Evolutionary conservation across 2,888 invertebrate species (phyloP).

Genomic region (Archaeoteleia sp.): DNA sequence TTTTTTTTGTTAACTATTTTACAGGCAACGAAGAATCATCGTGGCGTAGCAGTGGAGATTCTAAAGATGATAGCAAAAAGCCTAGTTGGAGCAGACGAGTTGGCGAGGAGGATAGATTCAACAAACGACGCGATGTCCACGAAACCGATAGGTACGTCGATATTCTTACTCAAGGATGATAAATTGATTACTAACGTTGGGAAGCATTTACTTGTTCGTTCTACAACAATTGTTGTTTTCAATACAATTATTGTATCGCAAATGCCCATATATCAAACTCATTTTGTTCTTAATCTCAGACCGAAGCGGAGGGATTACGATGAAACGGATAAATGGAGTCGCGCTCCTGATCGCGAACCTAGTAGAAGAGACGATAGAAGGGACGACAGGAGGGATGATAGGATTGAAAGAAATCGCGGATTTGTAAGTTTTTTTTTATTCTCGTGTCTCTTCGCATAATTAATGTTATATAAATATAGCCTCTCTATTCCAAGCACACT

Average conservation of each 20-base stretch:
- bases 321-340: not conserved
- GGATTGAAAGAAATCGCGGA: constrained; percentile 5
- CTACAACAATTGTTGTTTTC: no score
- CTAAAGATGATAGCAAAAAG: constrained; percentile 22
- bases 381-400: constrained; percentile 4
- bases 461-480: no score
- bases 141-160: constrained; percentile 54
- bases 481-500: no score
- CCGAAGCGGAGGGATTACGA: no score
- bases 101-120: constrained; percentile 61
- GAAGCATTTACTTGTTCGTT: no score
- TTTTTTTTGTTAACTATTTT: not conserved
- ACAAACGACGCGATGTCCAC: constrained; percentile 63
- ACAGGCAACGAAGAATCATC: not conserved
- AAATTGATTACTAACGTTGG: no score
- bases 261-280: no score
- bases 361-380: constrained; percentile 7
- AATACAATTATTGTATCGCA: no score
- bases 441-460: no score
- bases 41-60: constrained; percentile 11
- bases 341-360: not conserved
- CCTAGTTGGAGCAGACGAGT: constrained; percentile 37
- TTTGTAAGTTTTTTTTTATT: constrained; percentile 11
- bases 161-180: no score
- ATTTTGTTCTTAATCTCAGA: no score